Evolutionary conservation across 2,888 invertebrate species (phyloP), one percentile per base, ranked within the genome.

Genomic region (Temnothorax rugatulus): DNA sequence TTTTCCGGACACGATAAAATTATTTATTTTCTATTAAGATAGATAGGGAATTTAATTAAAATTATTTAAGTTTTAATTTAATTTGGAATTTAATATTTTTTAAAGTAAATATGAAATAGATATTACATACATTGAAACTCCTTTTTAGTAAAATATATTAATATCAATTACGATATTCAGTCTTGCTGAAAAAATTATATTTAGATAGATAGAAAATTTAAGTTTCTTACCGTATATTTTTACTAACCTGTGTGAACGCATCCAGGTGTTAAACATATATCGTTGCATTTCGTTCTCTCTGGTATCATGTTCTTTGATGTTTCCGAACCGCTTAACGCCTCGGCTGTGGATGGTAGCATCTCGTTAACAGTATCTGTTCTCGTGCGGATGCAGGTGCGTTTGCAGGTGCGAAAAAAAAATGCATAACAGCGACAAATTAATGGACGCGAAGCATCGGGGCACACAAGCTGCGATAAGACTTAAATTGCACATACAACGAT

Each of bases 171-270:
- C 2, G 18, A 44, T 44, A 29, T 44, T 25, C 4, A 11, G 5
- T 29, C 18, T 29, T 41, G 25, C 13, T 57, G 59, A 34, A 50
- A 61, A 25, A 61, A 11, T 7, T 47, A 74, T 15, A 61, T 63
- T 38, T 50, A 63, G 2, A 25, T 64, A 25, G 11, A 25, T 41
- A 38, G 2, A 21, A 59, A 18, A n/a, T 79, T 69, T 7, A n/a
- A 66, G 9, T 41, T 54, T 41, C 41, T 41, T 2, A 13, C 8
- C 2, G 34, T 21, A 68, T 57, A 18, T 59, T 76, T 76, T 47
- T 59, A 89, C 93, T 94, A 93, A 97, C 97, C 97, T 91, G 97
- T 97, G 93, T 97, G 97, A 75, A 98, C 96, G 95, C 98, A 98
- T 91, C 97, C 98, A 13, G 97, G 96, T 0, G 96, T 96, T 83